These are phyloP conservation scores for Slavum lentiscoides DNA, from an alignment of 2,888 invertebrate species.

Conservation along the genomic window DNA sequence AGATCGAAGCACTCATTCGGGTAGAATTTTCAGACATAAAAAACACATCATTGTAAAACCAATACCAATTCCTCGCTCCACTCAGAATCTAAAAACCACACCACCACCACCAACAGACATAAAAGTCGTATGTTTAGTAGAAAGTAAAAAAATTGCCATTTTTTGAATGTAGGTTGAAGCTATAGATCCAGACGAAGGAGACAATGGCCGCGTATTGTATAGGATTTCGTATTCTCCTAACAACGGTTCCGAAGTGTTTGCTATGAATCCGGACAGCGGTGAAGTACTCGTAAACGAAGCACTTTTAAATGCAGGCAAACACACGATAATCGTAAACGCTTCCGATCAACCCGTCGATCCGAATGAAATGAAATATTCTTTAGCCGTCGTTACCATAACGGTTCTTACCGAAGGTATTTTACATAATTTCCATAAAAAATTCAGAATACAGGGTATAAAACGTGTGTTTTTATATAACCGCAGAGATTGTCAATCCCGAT, in stretches of 20 bases:
- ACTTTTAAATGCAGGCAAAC: constrained; percentile 71
- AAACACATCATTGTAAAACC: no score
- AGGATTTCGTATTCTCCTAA: constrained; percentile 67
- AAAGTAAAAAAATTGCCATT: background rate
- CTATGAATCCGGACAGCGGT: constrained; percentile 73
- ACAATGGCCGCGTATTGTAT: constrained; percentile 76
- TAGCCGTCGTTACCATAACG: constrained; percentile 83
- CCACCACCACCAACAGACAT: no score
- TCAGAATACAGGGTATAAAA: no score
- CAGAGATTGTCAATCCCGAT: constrained; percentile 66
- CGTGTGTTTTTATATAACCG: background rate
- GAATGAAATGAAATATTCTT: constrained; percentile 77
- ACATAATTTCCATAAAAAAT: background rate
- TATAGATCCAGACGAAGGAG: constrained; percentile 77
- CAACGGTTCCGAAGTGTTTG: constrained; percentile 61
- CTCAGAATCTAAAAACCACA: no score
- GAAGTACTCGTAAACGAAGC: constrained; percentile 68
- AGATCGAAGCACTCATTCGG: no score
- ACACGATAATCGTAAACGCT: constrained; percentile 82
- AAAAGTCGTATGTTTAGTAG: no score
- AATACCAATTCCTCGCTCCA: no score
- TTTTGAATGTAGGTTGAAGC: constrained; percentile 67
- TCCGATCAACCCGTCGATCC: constrained; percentile 82
- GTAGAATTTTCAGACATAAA: no score
- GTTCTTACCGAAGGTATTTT: constrained; percentile 64